phyloP scores from a whole-genome alignment of 1,140 invertebrate genomes.

The Bemisia tabaci region DNA sequence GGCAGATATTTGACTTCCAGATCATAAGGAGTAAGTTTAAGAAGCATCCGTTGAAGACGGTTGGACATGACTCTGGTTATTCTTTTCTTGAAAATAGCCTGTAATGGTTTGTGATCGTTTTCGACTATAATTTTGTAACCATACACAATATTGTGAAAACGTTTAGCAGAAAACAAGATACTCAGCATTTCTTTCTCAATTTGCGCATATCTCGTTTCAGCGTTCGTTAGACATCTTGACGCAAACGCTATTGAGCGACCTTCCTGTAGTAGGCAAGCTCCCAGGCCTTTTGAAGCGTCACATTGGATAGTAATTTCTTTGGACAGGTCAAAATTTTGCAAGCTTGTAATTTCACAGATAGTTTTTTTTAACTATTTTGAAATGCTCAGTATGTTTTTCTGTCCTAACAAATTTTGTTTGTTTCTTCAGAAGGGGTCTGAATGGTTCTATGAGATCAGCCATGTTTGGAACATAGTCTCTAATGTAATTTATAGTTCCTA shows the following conservation, averaged over 20 bases:
- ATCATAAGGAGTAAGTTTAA: neutral
- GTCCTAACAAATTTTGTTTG: too few species aligned
- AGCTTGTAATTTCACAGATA: too few species aligned
- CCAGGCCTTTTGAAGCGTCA: too few species aligned
- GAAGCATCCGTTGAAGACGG: neutral
- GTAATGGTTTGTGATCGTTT: neutral
- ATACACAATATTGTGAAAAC: neutral
- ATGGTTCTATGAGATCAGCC: too few species aligned
- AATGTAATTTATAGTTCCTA: too few species aligned
- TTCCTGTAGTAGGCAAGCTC: neutral
- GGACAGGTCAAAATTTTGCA: too few species aligned
- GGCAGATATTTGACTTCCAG: neutral
- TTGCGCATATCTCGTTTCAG: neutral
- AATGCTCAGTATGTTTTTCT: too few species aligned
- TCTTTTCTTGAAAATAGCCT: neutral
- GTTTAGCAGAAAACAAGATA: neutral
- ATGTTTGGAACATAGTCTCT: too few species aligned
- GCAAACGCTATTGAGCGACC: neutral
- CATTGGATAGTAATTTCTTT: too few species aligned
- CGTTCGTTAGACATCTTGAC: neutral
- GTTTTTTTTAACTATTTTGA: too few species aligned
- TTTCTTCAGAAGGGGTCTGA: too few species aligned
- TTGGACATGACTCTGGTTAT: neutral
- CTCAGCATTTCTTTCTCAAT: conserved; percentile 4
- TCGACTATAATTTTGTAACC: neutral